Conservation (phyloP, 2,113 vertebrate species). For the Menidia beryllina region DNA sequence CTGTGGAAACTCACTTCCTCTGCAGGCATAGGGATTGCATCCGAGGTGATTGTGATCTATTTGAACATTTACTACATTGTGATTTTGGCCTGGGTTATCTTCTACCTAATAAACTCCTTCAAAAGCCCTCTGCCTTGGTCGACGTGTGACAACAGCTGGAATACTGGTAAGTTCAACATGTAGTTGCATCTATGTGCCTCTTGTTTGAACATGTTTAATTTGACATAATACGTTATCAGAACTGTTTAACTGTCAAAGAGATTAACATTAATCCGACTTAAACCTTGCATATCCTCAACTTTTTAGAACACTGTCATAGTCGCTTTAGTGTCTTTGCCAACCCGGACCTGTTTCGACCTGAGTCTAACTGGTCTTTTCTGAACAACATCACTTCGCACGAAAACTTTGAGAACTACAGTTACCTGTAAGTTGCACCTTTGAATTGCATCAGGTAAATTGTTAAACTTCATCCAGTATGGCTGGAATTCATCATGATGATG, state of each 20-base stretch:
- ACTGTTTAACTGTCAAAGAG: background rate
- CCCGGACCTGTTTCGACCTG: constrained; percentile 29
- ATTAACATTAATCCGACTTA: background rate
- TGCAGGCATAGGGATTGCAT: constrained; percentile 89
- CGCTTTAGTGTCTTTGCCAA: background rate
- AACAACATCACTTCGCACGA: constrained; percentile 34
- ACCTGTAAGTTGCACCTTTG: constrained; percentile 45
- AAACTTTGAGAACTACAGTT: background rate
- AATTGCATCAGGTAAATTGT: background rate
- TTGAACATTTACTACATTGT: constrained; percentile 93
- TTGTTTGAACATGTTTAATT: background rate
- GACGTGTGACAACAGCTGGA: constrained; percentile 90
- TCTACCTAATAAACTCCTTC: constrained; percentile 92
- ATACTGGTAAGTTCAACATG: constrained; percentile 82
- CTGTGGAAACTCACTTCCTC: constrained; percentile 4
- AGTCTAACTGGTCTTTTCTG: constrained; percentile 63
- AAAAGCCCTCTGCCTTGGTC: constrained; percentile 87
- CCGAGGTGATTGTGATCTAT: constrained; percentile 88
- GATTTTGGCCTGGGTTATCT: constrained; percentile 90
- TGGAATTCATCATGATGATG: background rate
- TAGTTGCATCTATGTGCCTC: background rate
- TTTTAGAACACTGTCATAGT: constrained; percentile 30
- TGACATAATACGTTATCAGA: background rate
- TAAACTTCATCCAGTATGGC: background rate
- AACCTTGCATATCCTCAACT: background rate